Base-by-base conservation (phyloP, 1,140 invertebrate genomes). In the Steinernema khuongi region DNA sequence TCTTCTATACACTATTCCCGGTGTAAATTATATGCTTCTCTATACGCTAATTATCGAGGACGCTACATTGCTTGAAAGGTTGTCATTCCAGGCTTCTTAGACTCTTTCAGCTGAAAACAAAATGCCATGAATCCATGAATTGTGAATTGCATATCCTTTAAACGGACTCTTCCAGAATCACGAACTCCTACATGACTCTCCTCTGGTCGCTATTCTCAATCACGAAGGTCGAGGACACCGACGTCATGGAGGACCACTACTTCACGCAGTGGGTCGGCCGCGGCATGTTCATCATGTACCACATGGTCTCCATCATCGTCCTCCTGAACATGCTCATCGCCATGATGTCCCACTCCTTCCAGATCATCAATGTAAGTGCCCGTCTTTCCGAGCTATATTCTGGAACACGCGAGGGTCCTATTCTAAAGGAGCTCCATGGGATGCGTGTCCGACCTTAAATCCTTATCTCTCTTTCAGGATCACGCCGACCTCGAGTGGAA, bases 401-500 rank as follows among this genome's bases (percentile, higher is more conserved):
- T 70, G n/a, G 28, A 26, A 4, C 32, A n/a, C n/a, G n/a, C n/a
- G n/a, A n/a, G n/a, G n/a, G n/a, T n/a, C n/a, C n/a, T n/a, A n/a
- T n/a, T n/a, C n/a, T n/a, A n/a, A n/a, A n/a, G n/a, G n/a, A n/a
- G n/a, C n/a, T n/a, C n/a, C n/a, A 28, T 71, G 72, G 14, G n/a
- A n/a, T n/a, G n/a, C n/a, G n/a, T n/a, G 68, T 77, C 17, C 41
- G 31, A 19, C 31, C 31, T 29, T 44, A 26, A 77, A 1, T 19
- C 70, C 29, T 71, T 28, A 30, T 22, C 29, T 68, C 72, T 30
- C 36, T 22, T 43, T 66, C 43, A 89, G 88, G 88, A 89, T 74
- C 88, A 89, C 76, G 88, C 88, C 0, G 89, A 89, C 81, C 85
- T 88, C 79, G 89, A 89, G 79, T 89, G 89, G 89, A 89, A 89